Evolutionary conservation across 2,113 vertebrate genomes (phyloP), one percentile per base, ranked within the genome.

Genomic region (Chitala chitala): DNA sequence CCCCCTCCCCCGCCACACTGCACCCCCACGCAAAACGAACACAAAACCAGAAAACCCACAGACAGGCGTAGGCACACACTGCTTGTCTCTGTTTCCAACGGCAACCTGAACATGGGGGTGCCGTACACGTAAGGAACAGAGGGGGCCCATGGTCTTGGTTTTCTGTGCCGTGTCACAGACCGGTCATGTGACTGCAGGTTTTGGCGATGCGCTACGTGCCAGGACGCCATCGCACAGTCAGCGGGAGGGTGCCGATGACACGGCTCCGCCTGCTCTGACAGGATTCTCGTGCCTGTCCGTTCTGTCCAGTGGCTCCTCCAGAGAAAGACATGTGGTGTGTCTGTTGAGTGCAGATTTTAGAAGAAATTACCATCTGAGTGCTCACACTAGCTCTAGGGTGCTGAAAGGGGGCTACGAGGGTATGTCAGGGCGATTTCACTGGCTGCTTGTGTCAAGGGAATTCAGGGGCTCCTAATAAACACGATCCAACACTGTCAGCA

Each of bases 401-500:
- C 20, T 26, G 64, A 12, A 42, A 9, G 36, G 36, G 63, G 40
- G 36, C 24, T 65, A 42, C 4, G 36, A 9, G 33, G 4, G 33
- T 74, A 79, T 75, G 75, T 77, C 31, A 74, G 69, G 73, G 64
- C 51, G 10, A 36, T 58, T 59, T 53, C 36, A 71, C 24, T 33
- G 48, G 46, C 65, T 51, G 69, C 72, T 64, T 59, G n/a, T 74
- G 63, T 72, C 1, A n/a, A 50, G 5, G 53, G 20, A 20, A 15
- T 33, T 12, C 13, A 2, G 12, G 36, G 78, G 75, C 12, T 38
- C 29, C 75, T 86, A 81, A 87, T 73, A 83, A 88, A 86, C 79
- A 72, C 81, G 78, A 84, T 79, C 79, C 81, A 81, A 83, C 84
- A 84, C 64, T 31, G 46, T 55, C 66, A 64, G 80, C 78, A 75